Conservation (phyloP, 1,140 invertebrate genomes). For the Drosophila nebulosa region DNA sequence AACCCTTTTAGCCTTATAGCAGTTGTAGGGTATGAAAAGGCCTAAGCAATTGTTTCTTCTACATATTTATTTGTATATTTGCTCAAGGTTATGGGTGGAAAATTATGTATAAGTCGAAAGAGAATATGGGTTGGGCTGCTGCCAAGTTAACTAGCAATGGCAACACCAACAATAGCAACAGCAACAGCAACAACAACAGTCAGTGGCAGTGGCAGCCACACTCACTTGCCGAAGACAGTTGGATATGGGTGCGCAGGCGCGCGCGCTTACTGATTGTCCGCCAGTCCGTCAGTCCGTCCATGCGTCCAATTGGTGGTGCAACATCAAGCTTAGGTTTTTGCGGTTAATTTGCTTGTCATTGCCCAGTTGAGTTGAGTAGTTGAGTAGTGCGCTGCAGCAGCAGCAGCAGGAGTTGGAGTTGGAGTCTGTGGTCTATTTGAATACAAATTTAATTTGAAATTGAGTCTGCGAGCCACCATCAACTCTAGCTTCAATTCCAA, state of each 20-base stretch:
- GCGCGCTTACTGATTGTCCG: conserved; percentile 50
- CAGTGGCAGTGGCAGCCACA: conserved; percentile 17
- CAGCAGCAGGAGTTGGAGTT: not conserved
- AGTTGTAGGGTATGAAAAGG: conserved; percentile 12
- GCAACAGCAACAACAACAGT: not conserved
- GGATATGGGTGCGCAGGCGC: conserved; percentile 15
- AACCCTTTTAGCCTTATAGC: not conserved
- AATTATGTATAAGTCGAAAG: conserved; percentile 57
- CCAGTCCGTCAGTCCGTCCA: conserved; percentile 18
- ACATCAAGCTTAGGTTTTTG: conserved; percentile 59
- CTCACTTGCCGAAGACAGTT: conserved; percentile 28
- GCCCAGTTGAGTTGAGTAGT: conserved; percentile 65
- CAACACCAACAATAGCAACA: not conserved
- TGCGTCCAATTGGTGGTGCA: conserved; percentile 52
- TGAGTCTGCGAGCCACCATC: conserved; percentile 41
- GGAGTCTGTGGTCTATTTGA: conserved; percentile 62
- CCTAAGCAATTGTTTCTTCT: conserved; percentile 23
- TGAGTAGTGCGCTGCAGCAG: conserved; percentile 21
- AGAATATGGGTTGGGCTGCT: conserved; percentile 68
- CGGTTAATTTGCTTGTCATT: conserved; percentile 79
- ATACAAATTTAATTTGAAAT: conserved; percentile 79
- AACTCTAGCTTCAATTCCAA: not conserved
- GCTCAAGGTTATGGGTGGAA: conserved; percentile 71
- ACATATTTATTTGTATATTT: conserved; percentile 52
- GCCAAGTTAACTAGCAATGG: conserved; percentile 42